Percentiles rank a stretch among this genome's conserved stretches.
These are phyloP conservation scores for Drosophila arawakana DNA, from an alignment of 1,140 invertebrate species.

Conservation along the genomic window DNA sequence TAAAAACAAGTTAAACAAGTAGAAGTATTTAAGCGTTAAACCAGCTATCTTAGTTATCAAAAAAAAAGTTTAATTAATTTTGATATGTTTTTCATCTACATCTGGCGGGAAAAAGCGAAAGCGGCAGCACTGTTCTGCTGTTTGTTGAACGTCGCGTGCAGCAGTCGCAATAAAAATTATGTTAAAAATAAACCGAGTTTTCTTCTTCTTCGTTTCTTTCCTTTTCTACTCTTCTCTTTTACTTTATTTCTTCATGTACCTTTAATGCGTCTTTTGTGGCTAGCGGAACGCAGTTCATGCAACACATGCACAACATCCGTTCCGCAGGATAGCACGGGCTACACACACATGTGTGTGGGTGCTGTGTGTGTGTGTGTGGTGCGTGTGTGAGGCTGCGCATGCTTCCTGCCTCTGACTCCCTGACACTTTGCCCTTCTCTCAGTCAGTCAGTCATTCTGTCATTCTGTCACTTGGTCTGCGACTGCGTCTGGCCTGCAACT, in stretches of 20 bases:
- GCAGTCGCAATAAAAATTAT: slow-evolving; percentile 76
- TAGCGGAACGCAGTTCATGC: slow-evolving; percentile 11
- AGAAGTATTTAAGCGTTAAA: too few species aligned
- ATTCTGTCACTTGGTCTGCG: not conserved
- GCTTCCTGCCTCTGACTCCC: not conserved
- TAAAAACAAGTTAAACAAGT: too few species aligned
- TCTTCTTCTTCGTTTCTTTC: slow-evolving; percentile 14
- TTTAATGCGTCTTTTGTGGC: not conserved
- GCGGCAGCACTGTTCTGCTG: too few species aligned
- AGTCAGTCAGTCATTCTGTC: slow-evolving; percentile 2
- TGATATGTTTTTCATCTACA: too few species aligned
- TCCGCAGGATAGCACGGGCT: slow-evolving; percentile 54
- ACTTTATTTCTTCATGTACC: not conserved
- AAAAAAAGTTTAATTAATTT: too few species aligned
- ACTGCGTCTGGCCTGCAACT: slow-evolving; percentile 12
- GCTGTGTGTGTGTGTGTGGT: slow-evolving; percentile 75
- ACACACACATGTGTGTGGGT: slow-evolving; percentile 30
- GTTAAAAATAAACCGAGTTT: slow-evolving; percentile 73
- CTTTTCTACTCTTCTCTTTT: slow-evolving; percentile 2
- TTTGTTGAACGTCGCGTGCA: slow-evolving; percentile 60
- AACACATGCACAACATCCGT: slow-evolving; percentile 64
- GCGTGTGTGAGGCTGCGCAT: slow-evolving; percentile 29
- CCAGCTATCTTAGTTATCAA: too few species aligned
- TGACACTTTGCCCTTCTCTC: not conserved
- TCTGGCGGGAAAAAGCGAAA: too few species aligned